Base-by-base conservation (phyloP, 2,113 vertebrate species). In the Hippocampus guttulatus region DNA sequence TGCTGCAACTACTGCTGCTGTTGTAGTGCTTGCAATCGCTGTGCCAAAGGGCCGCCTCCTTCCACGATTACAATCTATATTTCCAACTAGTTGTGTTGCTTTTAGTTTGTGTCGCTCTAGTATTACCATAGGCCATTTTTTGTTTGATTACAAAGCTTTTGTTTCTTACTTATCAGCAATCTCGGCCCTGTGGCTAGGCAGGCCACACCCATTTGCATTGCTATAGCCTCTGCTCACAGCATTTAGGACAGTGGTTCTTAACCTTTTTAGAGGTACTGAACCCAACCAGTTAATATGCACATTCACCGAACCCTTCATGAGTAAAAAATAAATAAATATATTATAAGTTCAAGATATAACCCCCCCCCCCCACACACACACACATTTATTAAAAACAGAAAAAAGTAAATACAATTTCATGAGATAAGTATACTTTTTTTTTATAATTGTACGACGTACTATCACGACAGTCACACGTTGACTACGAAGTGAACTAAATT, bases 191-290 rank as follows among this genome's bases (percentile, higher is more conserved):
- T 51, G 57, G 49, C 67, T 25, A 21, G 43, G 83, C 82, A 74
- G 70, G 76, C 75, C 77, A 62, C 52, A 21, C 21, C 75, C 75
- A 77, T 83, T 83, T 69, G 54, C 16, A 74, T 25, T 77, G 49
- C 43, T 73, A 52, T 57, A 18, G 18, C 58, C 71, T 63, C 23
- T 55, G 61, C 67, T 78, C 51, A 74, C 49, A 20, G 52, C 60
- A 43, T 51, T 60, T 41, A 57, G 23, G 57, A 67, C 33, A 38
- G 33, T 38, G 33, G 33, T 38, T 38, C 33, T 38, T 38, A 38
- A 38, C 33, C 33, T 38, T 38, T 38, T 6, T 38, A 7, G 33
- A 38, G 33, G 5, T 38, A 38, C 33, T 0, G 33, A 6, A 38
- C 33, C 33, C 33, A 38, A 38, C 33, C 33, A 38, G 33, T 38